Base-by-base conservation (phyloP, 2,113 vertebrate species). In the Cyanoramphus novaezelandiae region DNA sequence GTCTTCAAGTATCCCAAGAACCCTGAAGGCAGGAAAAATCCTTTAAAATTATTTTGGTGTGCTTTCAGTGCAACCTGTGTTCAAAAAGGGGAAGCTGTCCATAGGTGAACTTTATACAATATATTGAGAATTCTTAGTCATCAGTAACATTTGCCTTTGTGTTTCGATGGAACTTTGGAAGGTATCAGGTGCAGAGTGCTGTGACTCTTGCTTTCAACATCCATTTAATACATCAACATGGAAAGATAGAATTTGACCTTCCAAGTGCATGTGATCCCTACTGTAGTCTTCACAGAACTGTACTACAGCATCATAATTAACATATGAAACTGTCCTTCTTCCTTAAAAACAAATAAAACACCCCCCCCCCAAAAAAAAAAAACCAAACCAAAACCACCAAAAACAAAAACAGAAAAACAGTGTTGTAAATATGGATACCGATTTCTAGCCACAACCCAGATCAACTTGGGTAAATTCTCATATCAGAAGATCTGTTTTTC, bases 361-460 rank as follows among this genome's bases (percentile, higher is more conserved):
- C 41, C 12, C 41, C 41, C 41, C 41, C 41, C 13, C 41, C 13
- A 12, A 13, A 41, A 41, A 41, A 24, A 60, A 24, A 60, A 57
- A 82, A 67, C 31, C 11, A 29, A 1, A 25, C 5, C 10, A 41
- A 55, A 37, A 3, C 4, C 6, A 46, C 9, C 1, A n/a, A n/a
- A 10, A 10, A 13, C n/a, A n/a, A 35, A 15, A 17, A 4, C 5
- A 11, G 31, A 69, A 71, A 52, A 62, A 1, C 8, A 24, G 1
- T 55, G 4, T 19, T 68, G 4, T 17, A 70, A 57, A 65, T 43
- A 60, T 1, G 0, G 23, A 46, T 31, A 37, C 1, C 0, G 3
- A 49, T 53, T 77, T 65, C 24, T 57, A 78, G 9, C 4, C 23
- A 63, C 11, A 76, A 24, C 3, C 2, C 3, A 39, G 24, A 52